Evolutionary conservation across 1,140 invertebrate species (phyloP).

Genomic region (Bombus superbus): DNA sequence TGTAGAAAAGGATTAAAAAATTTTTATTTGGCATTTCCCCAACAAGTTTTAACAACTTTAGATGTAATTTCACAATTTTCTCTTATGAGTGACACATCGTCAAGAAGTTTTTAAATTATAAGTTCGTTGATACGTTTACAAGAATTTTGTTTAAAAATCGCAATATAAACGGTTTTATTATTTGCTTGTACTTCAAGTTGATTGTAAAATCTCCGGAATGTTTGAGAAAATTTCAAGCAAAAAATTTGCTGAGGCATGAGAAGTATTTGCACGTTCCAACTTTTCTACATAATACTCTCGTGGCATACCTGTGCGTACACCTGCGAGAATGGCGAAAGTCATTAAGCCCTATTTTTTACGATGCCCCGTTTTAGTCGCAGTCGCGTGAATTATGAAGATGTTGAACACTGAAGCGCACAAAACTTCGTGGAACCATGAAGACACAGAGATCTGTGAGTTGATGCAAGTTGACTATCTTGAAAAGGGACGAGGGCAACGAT

Average conservation of each 20-base stretch:
- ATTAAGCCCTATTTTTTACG: background rate
- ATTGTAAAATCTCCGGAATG: background rate
- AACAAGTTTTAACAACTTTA: no score
- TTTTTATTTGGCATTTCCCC: background rate
- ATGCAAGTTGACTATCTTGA: background rate
- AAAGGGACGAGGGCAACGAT: background rate
- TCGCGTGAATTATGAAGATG: background rate
- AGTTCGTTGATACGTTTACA: background rate
- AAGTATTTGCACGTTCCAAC: background rate
- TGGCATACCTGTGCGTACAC: background rate
- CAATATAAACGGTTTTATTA: background rate
- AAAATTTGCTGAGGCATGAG: background rate
- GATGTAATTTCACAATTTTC: background rate
- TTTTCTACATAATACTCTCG: background rate
- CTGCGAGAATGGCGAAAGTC: background rate
- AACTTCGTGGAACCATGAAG: background rate
- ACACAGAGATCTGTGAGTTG: background rate
- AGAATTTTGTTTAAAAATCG: background rate
- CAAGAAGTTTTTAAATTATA: background rate
- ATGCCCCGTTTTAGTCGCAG: background rate
- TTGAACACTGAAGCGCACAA: background rate
- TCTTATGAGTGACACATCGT: background rate
- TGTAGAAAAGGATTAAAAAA: no score
- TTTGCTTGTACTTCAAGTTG: background rate
- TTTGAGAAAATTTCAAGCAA: background rate